Evolutionary conservation across 2,888 invertebrate genomes (phyloP), one percentile per base, ranked within the genome.

Genomic region (Smittia aterrima): DNA sequence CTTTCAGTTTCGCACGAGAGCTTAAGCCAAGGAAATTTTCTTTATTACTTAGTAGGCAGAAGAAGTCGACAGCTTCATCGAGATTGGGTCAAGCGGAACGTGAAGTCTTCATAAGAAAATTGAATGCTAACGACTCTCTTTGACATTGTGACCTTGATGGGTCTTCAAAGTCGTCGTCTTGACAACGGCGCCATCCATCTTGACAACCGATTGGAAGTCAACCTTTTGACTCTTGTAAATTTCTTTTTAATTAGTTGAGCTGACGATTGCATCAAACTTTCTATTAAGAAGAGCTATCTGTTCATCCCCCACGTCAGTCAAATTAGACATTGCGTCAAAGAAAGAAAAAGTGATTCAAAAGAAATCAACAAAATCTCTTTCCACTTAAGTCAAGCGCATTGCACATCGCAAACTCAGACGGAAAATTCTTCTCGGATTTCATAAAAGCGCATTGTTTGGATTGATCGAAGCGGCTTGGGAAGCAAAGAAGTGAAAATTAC

Each of bases 1-100:
- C 58, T 58, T 58, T 58, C 58, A 58, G 58, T 58, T 58, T 58
- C 58, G n/a, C 47, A 47, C 2, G 11, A n/a, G 18, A 58, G 1
- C 58, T 2, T 6, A 58, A 58, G 58, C 58, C 9, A 38, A n/a
- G n/a, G n/a, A 9, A 38, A 58, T 22, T 58, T 58, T 58, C 22
- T 58, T n/a, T 20, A 3, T 58, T 18, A 58, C 4, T 58, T 58
- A 58, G 58, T 58, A 18, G 22, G 58, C 13, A 58, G 22, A 58
- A 58, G 22, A 7, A 20, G 13, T 22, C 58, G 22, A 58, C 58
- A 20, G 22, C 18, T 22, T 58, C 58, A 11, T 58, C 22, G 58
- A 3, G 58, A 58, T 20, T 58, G n/a, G 58, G 58, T 58, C 58
- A 58, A 58, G n/a, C 22, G 58, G 58, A 58, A 58, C n/a, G 2